phyloP scores from a whole-genome alignment of 2,888 invertebrate genomes.

The Phymatocera aterrima region DNA sequence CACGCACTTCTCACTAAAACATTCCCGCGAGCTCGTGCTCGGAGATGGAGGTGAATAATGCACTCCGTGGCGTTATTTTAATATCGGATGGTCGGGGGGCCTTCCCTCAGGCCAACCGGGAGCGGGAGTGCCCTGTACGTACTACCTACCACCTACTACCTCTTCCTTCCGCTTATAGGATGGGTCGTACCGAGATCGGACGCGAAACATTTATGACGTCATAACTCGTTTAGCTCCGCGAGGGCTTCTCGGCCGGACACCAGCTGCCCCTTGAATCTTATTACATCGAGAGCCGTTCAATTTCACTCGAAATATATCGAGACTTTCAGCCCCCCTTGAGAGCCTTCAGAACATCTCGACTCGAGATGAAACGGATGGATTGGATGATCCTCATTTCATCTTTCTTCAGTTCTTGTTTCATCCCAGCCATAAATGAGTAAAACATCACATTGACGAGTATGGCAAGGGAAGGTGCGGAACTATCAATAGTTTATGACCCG shows the following conservation, averaged over 20 bases:
- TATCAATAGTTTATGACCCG: no score
- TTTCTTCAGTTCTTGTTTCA: no score
- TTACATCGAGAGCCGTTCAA: constrained; percentile 50
- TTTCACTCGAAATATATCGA: constrained; percentile 18
- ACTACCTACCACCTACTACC: neutral
- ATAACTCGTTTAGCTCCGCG: constrained; percentile 60
- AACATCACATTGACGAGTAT: no score
- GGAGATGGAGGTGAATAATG: constrained; percentile 53
- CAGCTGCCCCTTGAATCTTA: constrained; percentile 55
- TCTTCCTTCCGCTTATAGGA: constrained; percentile 7
- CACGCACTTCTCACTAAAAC: constrained; percentile 45
- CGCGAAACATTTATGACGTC: constrained; percentile 61
- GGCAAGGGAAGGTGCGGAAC: no score
- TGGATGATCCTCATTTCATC: no score
- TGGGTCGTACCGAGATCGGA: constrained; percentile 51
- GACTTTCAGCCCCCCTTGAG: neutral
- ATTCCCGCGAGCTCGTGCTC: constrained; percentile 25
- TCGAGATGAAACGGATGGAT: neutral
- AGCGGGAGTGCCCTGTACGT: neutral
- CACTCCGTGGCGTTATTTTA: constrained; percentile 54
- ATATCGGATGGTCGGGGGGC: constrained; percentile 48
- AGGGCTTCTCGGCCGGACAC: constrained; percentile 46
- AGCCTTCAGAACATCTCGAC: neutral
- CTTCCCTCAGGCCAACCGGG: constrained; percentile 15
- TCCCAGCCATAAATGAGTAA: no score